Evolutionary conservation across 1,140 invertebrate genomes (phyloP).

Genomic region (Drosophila dunni): DNA sequence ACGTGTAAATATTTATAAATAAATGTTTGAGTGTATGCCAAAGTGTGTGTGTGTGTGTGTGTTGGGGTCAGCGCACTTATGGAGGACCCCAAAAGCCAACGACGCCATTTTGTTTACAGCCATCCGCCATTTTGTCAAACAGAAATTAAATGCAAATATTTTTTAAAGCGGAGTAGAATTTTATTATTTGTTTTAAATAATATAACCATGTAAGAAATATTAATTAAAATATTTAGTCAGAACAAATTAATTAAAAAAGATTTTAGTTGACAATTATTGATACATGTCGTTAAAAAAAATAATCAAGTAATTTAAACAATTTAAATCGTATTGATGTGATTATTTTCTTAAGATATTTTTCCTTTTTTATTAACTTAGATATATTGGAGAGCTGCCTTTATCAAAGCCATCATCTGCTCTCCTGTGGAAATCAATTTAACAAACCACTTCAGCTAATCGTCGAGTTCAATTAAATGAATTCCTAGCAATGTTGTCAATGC

Average conservation of each 20-base stretch:
- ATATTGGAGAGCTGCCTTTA: neutral
- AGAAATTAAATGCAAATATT: neutral
- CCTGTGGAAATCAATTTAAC: slow-evolving; percentile 38
- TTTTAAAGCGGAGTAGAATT: neutral
- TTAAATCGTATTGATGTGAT: no score
- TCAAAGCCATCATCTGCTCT: neutral
- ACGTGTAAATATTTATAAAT: slow-evolving; percentile 56
- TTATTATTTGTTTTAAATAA: neutral
- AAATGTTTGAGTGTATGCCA: slow-evolving; percentile 33
- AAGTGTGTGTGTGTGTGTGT: slow-evolving; percentile 14
- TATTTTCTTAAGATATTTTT: no score
- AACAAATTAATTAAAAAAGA: no score
- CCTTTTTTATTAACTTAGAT: no score
- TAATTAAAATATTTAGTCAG: no score
- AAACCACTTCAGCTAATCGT: slow-evolving; percentile 35
- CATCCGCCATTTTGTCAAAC: slow-evolving; percentile 60
- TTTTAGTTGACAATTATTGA: neutral
- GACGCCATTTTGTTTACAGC: slow-evolving; percentile 65
- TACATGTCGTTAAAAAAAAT: neutral
- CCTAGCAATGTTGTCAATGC: slow-evolving; percentile 52
- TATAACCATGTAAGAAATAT: neutral
- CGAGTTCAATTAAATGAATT: slow-evolving; percentile 42
- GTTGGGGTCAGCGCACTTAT: slow-evolving; percentile 70
- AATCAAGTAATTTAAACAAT: neutral
- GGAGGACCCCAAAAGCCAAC: slow-evolving; percentile 16